These are phyloP conservation scores for Bembecia ichneumoniformis DNA, from an alignment of 2,888 invertebrate species.

Conservation along the genomic window DNA sequence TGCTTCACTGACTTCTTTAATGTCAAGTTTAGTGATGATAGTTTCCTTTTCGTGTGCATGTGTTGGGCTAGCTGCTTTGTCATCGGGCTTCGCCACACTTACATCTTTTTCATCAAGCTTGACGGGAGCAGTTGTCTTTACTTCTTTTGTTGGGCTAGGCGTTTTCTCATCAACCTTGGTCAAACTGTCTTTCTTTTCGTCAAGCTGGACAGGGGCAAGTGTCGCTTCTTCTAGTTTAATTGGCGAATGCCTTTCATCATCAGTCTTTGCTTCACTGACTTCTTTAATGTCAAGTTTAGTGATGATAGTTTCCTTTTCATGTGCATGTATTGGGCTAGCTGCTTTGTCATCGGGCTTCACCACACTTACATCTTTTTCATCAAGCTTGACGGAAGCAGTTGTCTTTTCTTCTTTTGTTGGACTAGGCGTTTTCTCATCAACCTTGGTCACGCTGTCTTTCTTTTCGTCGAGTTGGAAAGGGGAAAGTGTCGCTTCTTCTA, in stretches of 20 bases:
- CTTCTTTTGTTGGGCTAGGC: slow-evolving; percentile 5
- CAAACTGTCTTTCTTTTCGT: no score
- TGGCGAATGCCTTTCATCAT: background rate
- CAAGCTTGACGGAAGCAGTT: background rate
- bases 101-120: background rate
- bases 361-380: background rate
- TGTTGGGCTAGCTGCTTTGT: no score
- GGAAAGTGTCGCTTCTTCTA: background rate
- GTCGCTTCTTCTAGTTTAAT: background rate
- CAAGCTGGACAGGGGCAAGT: background rate
- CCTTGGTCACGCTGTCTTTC: slow-evolving; percentile 1
- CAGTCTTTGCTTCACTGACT: background rate
- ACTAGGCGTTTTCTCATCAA: slow-evolving; percentile 1
- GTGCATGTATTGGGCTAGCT: no score
- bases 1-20: background rate
- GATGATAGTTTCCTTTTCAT: background rate
- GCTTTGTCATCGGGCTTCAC: slow-evolving; percentile 4
- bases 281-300: background rate
- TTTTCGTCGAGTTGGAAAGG: background rate
- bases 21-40: no score
- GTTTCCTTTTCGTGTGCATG: no score
- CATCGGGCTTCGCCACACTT: no score
- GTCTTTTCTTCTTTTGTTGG: background rate
- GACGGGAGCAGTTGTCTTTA: slow-evolving; percentile 1
- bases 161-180: slow-evolving; percentile 4